Conservation (phyloP, 2,797 vertebrate species). For the Ptychobarbus kaznakovi region DNA sequence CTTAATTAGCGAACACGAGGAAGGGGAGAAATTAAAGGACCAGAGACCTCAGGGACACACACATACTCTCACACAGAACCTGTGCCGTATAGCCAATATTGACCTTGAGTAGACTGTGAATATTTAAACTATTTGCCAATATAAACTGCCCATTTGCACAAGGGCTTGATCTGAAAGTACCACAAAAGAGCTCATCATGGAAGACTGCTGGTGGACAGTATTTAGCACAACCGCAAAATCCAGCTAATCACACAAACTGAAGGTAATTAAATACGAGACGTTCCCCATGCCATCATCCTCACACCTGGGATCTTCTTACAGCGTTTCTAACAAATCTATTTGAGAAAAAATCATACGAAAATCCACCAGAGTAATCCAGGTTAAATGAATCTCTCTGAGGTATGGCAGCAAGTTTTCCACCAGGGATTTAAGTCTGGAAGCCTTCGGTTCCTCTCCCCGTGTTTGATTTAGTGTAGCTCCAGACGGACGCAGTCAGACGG, state of each 20-base stretch:
- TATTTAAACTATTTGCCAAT: constrained; percentile 34
- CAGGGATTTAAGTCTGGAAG: constrained; percentile 58
- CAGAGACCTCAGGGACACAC: constrained; percentile 30
- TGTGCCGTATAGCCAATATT: constrained; percentile 20
- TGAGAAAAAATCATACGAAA: constrained; percentile 55
- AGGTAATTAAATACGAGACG: constrained; percentile 56
- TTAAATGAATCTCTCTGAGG: constrained; percentile 63
- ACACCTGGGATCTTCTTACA: constrained; percentile 58
- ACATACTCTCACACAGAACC: constrained; percentile 10
- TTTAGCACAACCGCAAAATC: constrained; percentile 48
- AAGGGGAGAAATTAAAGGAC: constrained; percentile 49
- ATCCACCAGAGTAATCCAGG: constrained; percentile 64
- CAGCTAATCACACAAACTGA: constrained; percentile 49
- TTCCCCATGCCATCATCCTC: constrained; percentile 41
- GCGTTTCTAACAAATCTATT: constrained; percentile 59
- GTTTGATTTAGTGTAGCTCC: constrained; percentile 58
- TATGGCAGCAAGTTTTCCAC: constrained; percentile 58
- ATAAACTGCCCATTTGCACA: constrained; percentile 30
- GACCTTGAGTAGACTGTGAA: constrained; percentile 43
- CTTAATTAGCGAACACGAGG: constrained; percentile 63
- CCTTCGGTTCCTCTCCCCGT: constrained; percentile 50
- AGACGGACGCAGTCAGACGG: constrained; percentile 53
- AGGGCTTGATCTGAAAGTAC: constrained; percentile 37
- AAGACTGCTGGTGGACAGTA: constrained; percentile 38
- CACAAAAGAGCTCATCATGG: constrained; percentile 9